These are phyloP conservation scores for Heliconius aoede DNA, from an alignment of 2,888 invertebrate genomes.

Conservation along the genomic window DNA sequence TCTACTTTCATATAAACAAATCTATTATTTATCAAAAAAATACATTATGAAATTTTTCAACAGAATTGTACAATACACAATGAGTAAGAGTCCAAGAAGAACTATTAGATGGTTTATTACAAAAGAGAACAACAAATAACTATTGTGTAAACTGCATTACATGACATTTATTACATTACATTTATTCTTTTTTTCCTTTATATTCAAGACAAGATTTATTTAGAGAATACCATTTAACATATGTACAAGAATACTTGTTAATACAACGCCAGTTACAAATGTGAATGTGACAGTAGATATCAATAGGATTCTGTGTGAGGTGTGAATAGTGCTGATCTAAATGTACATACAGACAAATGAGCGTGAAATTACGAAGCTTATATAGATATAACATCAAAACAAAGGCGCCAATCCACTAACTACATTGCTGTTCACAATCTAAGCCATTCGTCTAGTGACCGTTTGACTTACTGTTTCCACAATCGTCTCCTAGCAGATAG, in stretches of 20 bases:
- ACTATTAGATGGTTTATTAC: slow-evolving; percentile 24
- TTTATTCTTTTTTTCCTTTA: slow-evolving; percentile 5
- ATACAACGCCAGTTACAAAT: slow-evolving; percentile 39
- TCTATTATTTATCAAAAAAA: slow-evolving; percentile 19
- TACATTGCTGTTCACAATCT: slow-evolving; percentile 71
- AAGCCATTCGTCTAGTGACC: slow-evolving; percentile 79
- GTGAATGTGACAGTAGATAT: slow-evolving; percentile 39
- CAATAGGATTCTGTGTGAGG: slow-evolving; percentile 47
- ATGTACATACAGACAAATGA: slow-evolving; percentile 35
- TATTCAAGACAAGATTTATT: slow-evolving; percentile 23
- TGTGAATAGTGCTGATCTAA: slow-evolving; percentile 49
- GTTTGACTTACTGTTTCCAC: slow-evolving; percentile 83
- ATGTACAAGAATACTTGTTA: slow-evolving; percentile 29
- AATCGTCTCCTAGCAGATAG: slow-evolving; percentile 84
- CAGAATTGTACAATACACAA: slow-evolving; percentile 5
- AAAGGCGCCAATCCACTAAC: slow-evolving; percentile 63
- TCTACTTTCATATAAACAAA: slow-evolving; percentile 13
- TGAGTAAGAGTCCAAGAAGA: background rate
- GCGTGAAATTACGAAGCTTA: slow-evolving; percentile 50
- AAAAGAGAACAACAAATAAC: slow-evolving; percentile 25
- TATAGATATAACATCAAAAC: slow-evolving; percentile 53
- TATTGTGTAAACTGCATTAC: slow-evolving; percentile 28
- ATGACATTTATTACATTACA: slow-evolving; percentile 8
- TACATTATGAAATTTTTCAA: slow-evolving; percentile 17
- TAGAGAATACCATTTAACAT: slow-evolving; percentile 7